phyloP scores from a whole-genome alignment of 1,140 invertebrate species.

The Eueides isabella region DNA sequence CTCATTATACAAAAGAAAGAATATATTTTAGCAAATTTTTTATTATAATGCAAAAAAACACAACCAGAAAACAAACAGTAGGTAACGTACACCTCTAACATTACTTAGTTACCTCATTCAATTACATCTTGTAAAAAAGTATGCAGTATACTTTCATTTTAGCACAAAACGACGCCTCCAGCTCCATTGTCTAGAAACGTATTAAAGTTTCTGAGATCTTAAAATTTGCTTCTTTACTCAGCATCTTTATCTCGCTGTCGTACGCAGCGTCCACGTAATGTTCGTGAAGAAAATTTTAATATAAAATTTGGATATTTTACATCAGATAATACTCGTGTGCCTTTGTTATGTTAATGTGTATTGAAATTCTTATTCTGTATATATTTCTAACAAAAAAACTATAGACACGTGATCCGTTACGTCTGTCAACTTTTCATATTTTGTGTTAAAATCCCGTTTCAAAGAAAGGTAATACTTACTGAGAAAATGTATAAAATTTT shows the following conservation, averaged over 20 bases:
- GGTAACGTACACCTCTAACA: not conserved
- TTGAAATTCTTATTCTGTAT: not conserved
- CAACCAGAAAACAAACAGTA: not conserved
- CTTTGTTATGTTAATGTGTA: not conserved
- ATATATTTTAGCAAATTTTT: no score
- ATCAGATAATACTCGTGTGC: not conserved
- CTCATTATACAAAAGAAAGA: no score
- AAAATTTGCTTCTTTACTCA: conserved; percentile 2
- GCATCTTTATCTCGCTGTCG: conserved; percentile 9
- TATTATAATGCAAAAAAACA: no score
- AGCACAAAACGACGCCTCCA: not conserved
- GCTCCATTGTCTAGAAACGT: not conserved
- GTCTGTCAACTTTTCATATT: no score
- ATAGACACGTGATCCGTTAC: no score
- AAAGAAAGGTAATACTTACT: no score
- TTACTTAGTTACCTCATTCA: conserved; percentile 1
- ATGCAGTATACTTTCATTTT: not conserved
- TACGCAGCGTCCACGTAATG: not conserved
- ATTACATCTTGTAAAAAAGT: not conserved
- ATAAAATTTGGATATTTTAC: not conserved
- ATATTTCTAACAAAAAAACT: no score
- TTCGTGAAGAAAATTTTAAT: not conserved
- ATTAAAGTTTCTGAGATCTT: not conserved
- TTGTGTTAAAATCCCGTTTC: no score
- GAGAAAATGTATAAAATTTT: no score